Evolutionary conservation across 2,797 vertebrate species (phyloP).

Genomic region (Sebastes taczanowskii): DNA sequence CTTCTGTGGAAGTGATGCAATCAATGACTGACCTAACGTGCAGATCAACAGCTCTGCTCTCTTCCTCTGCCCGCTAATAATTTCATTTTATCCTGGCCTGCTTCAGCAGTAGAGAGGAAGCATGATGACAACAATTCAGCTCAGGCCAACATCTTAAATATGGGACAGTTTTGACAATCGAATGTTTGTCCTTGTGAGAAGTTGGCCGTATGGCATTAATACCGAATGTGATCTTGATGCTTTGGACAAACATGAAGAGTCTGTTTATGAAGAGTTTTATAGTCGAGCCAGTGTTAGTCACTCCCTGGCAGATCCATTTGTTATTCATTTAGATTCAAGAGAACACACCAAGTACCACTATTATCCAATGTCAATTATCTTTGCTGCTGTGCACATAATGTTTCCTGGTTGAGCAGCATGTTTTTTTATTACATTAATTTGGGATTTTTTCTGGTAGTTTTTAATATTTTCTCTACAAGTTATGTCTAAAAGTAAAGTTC

Average conservation of each 20-base stretch:
- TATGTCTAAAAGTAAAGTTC: not conserved
- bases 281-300: constrained; percentile 31
- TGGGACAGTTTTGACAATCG: constrained; percentile 23
- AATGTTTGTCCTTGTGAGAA: constrained; percentile 18
- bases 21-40: constrained; percentile 15
- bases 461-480: not conserved
- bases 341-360: constrained; percentile 24
- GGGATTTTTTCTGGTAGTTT: not conserved
- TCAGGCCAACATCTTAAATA: constrained; percentile 2
- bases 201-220: constrained; percentile 15
- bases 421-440: not conserved
- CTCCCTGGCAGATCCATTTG: constrained; percentile 41
- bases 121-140: not conserved
- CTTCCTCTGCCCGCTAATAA: constrained; percentile 1
- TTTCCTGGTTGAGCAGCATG: not conserved
- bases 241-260: constrained; percentile 52
- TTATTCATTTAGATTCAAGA: constrained; percentile 43
- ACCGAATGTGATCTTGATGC: constrained; percentile 16
- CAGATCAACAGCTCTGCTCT: not conserved
- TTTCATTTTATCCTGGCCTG: constrained; percentile 22
- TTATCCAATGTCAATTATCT: constrained; percentile 22
- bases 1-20: constrained; percentile 36
- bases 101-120: constrained; percentile 12
- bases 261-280: constrained; percentile 28
- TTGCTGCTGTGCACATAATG: constrained; percentile 9